Evolutionary conservation across 2,888 invertebrate species (phyloP), one percentile per base, ranked within the genome.

Genomic region (Mechanitis mazaeus): DNA sequence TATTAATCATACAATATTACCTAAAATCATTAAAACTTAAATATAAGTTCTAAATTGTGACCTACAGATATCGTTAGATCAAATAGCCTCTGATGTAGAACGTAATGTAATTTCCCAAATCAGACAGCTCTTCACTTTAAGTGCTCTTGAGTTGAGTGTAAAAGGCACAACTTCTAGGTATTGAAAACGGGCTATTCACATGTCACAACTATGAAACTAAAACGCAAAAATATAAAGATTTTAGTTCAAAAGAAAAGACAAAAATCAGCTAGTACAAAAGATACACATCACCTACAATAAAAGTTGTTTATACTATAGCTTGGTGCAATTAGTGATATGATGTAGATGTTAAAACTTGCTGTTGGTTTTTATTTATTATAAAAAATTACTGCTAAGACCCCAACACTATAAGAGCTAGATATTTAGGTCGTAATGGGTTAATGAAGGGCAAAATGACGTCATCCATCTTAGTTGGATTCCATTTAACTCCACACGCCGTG

Each of bases 21-120:
- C 20, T 42, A 7, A 42, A 42, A 42, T 11, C 42, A 5, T 42
- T 9, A 9, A 42, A 42, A 38, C 4, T 38, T 9, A 42, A 42
- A 3, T 9, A 42, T 42, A 42, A 42, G 9, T 9, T 42, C 3
- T 42, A 9, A 9, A 5, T 42, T 7, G 7, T 42, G 7, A 42
- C 9, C 11, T 7, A 42, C 9, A 42, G 42, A 9, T 11, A 42
- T 42, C 42, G 7, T 42, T 42, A 42, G 1, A 42, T 42, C 38
- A 38, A 7, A 9, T 31, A 9, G 7, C 31, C 50, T 50, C 9
- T 28, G 50, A 6, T 50, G 31, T 63, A 66, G 31, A 50, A 7
- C 31, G 75, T 87, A 87, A 89, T 84, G 76, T 84, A 83, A 86
- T 89, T 89, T 87, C 80, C 83, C 78, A 85, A 88, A 89, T 86